Evolutionary conservation across 2,113 vertebrate species (phyloP).

Genomic region (Oreocharis arfaki): DNA sequence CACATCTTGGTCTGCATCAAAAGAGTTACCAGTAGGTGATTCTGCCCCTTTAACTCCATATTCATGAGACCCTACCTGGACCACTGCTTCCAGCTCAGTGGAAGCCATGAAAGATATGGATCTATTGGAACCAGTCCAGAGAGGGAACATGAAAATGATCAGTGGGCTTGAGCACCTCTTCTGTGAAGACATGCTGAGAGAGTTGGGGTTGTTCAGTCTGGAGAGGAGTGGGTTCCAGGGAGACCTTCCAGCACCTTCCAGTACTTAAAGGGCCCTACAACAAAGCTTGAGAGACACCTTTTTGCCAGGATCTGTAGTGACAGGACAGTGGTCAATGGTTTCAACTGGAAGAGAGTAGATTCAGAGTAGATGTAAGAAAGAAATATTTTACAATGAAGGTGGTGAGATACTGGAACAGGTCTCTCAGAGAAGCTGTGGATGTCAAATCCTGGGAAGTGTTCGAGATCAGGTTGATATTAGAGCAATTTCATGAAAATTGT

Average conservation of each 20-base stretch:
- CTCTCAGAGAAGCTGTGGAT: background rate
- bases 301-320: background rate
- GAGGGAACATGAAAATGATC: background rate
- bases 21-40: background rate
- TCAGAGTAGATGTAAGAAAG: background rate
- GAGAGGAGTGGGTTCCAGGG: background rate
- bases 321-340: background rate
- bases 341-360: background rate
- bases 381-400: background rate
- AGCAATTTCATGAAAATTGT: background rate
- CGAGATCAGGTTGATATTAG: background rate
- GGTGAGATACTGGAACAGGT: background rate
- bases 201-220: background rate
- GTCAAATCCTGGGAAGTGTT: background rate
- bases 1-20: accelerated
- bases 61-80: background rate
- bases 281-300: background rate
- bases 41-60: background rate
- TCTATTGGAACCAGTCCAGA: background rate
- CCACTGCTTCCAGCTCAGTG: background rate
- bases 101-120: background rate
- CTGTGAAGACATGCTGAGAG: background rate
- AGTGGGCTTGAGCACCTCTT: background rate
- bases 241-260: background rate
- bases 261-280: accelerated